Evolutionary conservation across 2,888 invertebrate species (phyloP), one percentile per base, ranked within the genome.

Genomic region (Euplagia quadripunctaria): DNA sequence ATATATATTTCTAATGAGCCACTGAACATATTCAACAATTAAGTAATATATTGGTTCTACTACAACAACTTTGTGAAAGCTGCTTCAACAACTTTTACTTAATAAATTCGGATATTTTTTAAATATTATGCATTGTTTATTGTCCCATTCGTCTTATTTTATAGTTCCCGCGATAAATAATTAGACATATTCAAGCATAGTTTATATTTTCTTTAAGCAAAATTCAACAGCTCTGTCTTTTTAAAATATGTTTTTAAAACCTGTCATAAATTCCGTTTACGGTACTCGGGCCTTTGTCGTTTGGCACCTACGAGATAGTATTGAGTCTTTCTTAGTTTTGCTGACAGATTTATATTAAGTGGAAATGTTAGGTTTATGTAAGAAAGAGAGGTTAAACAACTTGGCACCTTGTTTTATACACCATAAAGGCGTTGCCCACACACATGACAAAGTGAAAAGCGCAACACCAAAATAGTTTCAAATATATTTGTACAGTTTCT

Each of bases 21-120:
- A 75, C 84, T 79, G 80, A 79, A 83, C 77, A 83, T 81, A 81
- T 85, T 84, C 73, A 83, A 79, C 79, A 80, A 83, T 84, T 83
- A 84, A 79, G 67, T 82, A 80, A 79, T 72, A 83, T 79, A 82
- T 85, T 79, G 78, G 76, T 82, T 79, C 77, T 82, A 82, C 70
- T 61, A 31, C 31, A 14, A 61, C 61, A 14, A 61, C 61, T 82
- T 72, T 81, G 84, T 82, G 85, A 84, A 84, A 84, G 85, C 78
- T 73, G 84, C 70, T 73, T 72, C 58, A 73, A 82, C 84, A 80
- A 85, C 82, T 84, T 84, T 85, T 82, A 82, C 77, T 55, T 74
- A 74, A 85, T 68, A 79, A 76, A 75, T 77, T 78, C 70, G 42
- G 31, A 65, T 73, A 43, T 78, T 79, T 8, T 76, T 75, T 68